Base-by-base conservation (phyloP, 2,888 invertebrate species). In the Agrypnus murinus region DNA sequence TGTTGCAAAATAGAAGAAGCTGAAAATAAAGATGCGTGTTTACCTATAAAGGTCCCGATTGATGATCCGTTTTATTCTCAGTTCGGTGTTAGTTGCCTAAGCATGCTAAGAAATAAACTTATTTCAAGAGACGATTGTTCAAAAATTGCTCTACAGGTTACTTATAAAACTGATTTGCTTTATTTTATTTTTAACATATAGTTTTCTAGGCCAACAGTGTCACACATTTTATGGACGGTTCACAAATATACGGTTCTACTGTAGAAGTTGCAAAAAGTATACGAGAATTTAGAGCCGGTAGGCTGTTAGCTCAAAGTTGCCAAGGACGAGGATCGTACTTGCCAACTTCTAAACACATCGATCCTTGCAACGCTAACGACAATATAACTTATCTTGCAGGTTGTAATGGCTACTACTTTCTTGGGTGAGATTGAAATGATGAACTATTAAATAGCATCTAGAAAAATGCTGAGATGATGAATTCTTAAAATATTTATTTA, bases 191-290 rank as follows among this genome's bases (percentile, higher is more conserved):
- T n/a, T n/a, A n/a, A n/a, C n/a, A n/a, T n/a, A n/a, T n/a, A 17
- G 15, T 17, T 12, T 66, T 81, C 17, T 82, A 93, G 91, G 90
- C 92, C 91, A 92, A 92, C 80, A 91, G 93, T 73, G 90, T 92
- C 0, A 90, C 93, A 0, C 93, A 93, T 74, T 92, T 87, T 75
- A 81, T 92, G 1, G 95, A 95, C 80, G 90, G 91, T 0, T 94
- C 94, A 0, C 89, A 90, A 8, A 87, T 94, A 0, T 95, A 95
- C 79, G 94, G 95, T 0, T 92, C 91, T 3, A 89, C 89, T 43
- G 80, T 86, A 1, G 88, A 89, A 55, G 88, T 90, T 63, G 84
- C 90, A 4, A 81, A 85, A 0, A 83, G 87, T 0, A 80, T 95
- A 12, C 85, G 93, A 48, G 88, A 87, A 31, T 89, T 91, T 48